Conservation (phyloP, 2,113 vertebrate species). For the zebrafish (Danio rerio) region DNA sequence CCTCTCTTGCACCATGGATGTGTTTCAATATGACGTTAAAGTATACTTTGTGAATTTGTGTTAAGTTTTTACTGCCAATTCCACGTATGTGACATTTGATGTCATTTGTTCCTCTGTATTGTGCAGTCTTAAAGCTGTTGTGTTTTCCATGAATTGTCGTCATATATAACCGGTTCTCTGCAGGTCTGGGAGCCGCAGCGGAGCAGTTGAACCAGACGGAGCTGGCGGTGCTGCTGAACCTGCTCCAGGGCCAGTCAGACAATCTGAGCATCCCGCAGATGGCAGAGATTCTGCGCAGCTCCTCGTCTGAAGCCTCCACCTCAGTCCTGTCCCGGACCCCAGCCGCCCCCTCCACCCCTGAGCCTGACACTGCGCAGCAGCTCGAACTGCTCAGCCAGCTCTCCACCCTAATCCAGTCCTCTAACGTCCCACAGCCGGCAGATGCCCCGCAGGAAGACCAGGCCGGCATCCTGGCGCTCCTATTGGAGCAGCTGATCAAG, state of each 20-base stretch:
- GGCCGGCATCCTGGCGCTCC: conserved; percentile 90
- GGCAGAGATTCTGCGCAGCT: conserved; percentile 88
- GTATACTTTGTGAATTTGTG: too few relatives aligned
- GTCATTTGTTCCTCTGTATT: too few relatives aligned
- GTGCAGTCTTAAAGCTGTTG: too few relatives aligned
- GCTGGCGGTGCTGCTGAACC: conserved; percentile 91
- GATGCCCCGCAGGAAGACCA: conserved; percentile 85
- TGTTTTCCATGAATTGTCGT: background rate
- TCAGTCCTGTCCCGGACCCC: conserved; percentile 23
- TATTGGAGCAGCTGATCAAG: conserved; percentile 95
- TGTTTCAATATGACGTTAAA: too few relatives aligned
- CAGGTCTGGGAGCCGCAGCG: conserved; percentile 88
- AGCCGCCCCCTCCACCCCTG: conserved; percentile 66
- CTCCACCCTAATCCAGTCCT: conserved; percentile 84
- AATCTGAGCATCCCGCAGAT: conserved; percentile 87
- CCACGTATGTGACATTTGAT: too few relatives aligned
- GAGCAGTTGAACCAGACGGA: conserved; percentile 97
- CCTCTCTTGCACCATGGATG: too few relatives aligned
- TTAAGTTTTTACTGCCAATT: too few relatives aligned
- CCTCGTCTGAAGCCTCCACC: conserved; percentile 60
- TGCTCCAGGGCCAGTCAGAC: conserved; percentile 96
- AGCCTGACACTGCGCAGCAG: conserved; percentile 88
- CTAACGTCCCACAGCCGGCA: conserved; percentile 78
- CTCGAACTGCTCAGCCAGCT: conserved; percentile 89
- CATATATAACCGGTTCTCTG: background rate